These are phyloP conservation scores for Heliconius nattereri DNA, from an alignment of 1,140 invertebrate species.

Conservation along the genomic window DNA sequence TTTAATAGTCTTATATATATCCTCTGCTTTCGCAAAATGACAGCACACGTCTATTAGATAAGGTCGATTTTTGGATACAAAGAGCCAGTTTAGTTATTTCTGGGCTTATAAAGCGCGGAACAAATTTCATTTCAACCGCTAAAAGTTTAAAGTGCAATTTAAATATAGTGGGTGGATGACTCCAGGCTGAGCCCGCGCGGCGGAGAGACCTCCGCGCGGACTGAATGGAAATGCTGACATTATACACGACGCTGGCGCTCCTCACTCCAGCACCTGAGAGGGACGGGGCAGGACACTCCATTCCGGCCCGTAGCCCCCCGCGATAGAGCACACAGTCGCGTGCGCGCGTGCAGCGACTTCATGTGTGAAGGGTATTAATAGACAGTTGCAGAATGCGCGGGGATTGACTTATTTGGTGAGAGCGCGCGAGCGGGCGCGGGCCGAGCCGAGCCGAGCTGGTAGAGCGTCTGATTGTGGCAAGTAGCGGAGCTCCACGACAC, in stretches of 20 bases:
- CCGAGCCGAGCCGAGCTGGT: too few species aligned
- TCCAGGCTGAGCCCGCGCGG: slow-evolving; percentile 19
- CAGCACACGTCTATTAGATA: slow-evolving; percentile 29
- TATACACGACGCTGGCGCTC: slow-evolving; percentile 34
- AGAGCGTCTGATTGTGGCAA: too few species aligned
- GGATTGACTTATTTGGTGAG: slow-evolving; percentile 71
- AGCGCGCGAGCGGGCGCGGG: slow-evolving; percentile 34
- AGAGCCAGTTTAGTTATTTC: slow-evolving; percentile 52
- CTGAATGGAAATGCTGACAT: slow-evolving; percentile 37
- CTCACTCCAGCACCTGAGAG: slow-evolving; percentile 43
- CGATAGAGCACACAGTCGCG: slow-evolving; percentile 40
- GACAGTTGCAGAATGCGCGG: slow-evolving; percentile 68
- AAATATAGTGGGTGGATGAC: slow-evolving; percentile 58
- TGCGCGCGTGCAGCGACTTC: slow-evolving; percentile 17
- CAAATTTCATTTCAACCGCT: slow-evolving; percentile 76
- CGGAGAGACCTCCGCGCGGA: slow-evolving; percentile 28
- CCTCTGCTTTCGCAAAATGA: background rate
- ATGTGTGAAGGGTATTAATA: slow-evolving; percentile 60
- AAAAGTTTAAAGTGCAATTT: slow-evolving; percentile 76
- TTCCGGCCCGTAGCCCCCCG: slow-evolving; percentile 30
- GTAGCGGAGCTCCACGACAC: too few species aligned
- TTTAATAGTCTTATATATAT: slow-evolving; percentile 40
- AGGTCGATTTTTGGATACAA: slow-evolving; percentile 27
- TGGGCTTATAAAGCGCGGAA: slow-evolving; percentile 63
- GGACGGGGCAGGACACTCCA: slow-evolving; percentile 54